Base-by-base conservation (phyloP, 2,113 vertebrate genomes). In the Gymnocephalus cernua region DNA sequence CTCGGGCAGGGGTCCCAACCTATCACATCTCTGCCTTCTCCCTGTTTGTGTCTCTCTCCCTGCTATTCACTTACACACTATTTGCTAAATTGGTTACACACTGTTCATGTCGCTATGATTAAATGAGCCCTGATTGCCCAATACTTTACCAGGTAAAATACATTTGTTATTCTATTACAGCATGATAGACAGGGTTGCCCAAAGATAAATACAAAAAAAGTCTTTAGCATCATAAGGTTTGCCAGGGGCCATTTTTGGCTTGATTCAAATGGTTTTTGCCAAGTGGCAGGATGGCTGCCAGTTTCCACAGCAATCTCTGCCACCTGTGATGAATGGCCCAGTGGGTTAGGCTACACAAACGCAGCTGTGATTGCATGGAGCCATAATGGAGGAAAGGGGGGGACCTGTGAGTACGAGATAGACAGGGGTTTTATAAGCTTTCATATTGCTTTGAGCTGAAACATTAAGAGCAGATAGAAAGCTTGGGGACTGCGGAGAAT, bases 241-340 rank as follows among this genome's bases (percentile, higher is more conserved):
- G 93, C 94, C 90, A 92, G 90, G 53, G 91, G 93, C 90, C 89
- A 88, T 93, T 92, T 41, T 92, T 93, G 92, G 88, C 91, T 93
- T 74, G 2, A 72, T 75, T 86, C 69, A 91, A 80, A 92, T 81
- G 68, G 48, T 77, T 91, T 91, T 84, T 92, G 91, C 94, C 93
- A 91, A 91, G 90, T 94, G 85, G 85, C 89, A 88, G 87, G 56
- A 87, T 47, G 84, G 80, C 91, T 93, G 93, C 95, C 94, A 95
- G 94, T 91, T 94, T 94, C 89, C 87, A 80, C 81, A 92, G 93
- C 93, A 92, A 93, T 94, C 83, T 83, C 74, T 41, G 82, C 93
- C 93, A 94, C 93, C 94, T 94, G 92, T 95, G 94, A 95, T 93
- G 93, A 93, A 94, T 92, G 90, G 90, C 89, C 92, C 90, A 88